Evolutionary conservation across 2,797 vertebrate species (phyloP).

Genomic region (Tapera naevia): DNA sequence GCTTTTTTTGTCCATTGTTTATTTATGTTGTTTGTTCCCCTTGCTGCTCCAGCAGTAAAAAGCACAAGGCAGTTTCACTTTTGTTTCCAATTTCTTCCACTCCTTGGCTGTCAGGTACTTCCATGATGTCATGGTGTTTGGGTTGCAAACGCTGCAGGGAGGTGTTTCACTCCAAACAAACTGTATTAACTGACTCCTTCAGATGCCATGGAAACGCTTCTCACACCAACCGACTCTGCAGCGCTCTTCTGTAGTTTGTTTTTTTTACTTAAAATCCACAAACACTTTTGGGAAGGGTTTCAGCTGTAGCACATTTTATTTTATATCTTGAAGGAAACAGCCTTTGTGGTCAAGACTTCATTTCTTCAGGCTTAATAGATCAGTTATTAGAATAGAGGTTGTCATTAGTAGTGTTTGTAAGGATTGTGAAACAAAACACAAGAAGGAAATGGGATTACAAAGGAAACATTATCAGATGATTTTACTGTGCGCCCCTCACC

Average conservation of each 20-base stretch:
- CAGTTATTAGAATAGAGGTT: not conserved
- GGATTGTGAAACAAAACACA: not conserved
- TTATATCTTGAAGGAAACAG: not conserved
- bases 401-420: not conserved
- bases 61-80: not conserved
- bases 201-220: conserved; percentile 37
- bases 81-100: not conserved
- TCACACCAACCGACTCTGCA: not conserved
- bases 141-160: conserved; percentile 36
- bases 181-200: conserved; percentile 1
- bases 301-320: not conserved
- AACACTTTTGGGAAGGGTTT: conserved; percentile 11
- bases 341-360: not conserved
- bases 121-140: conserved; percentile 43
- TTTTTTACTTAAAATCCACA: not conserved
- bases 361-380: not conserved
- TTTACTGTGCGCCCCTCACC: not conserved
- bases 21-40: conserved; percentile 2
- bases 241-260: not conserved
- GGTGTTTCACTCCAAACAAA: conserved; percentile 50
- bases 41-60: not conserved
- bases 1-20: conserved; percentile 6
- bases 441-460: conserved; percentile 1
- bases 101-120: conserved; percentile 37
- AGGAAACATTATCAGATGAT: not conserved